These are phyloP conservation scores for Bambusicola thoracicus DNA, from an alignment of 2,113 vertebrate genomes.

Conservation along the genomic window DNA sequence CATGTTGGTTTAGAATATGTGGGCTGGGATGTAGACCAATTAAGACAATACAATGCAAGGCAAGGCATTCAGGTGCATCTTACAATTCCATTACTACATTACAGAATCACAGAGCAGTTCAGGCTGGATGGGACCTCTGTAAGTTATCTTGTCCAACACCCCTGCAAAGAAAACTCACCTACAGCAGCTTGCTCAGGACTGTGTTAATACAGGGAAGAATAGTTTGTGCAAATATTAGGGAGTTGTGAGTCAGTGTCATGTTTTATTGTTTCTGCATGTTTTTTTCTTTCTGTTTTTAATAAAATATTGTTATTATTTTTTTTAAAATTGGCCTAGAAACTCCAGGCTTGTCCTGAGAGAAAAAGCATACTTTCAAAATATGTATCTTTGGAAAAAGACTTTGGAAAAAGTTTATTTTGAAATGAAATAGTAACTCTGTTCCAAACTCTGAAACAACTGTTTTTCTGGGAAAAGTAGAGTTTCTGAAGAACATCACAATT, in stretches of 20 bases:
- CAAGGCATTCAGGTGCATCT: neutral
- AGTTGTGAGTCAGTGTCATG: neutral
- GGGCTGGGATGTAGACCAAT: neutral
- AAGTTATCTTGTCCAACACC: neutral
- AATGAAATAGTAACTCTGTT: neutral
- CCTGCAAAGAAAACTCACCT: neutral
- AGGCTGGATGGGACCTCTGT: neutral
- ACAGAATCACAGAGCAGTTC: neutral
- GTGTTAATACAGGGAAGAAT: neutral
- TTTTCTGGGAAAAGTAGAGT: neutral
- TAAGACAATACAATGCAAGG: neutral
- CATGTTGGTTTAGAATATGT: neutral
- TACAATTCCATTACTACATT: too few relatives aligned
- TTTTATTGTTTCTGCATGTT: neutral
- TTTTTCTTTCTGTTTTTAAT: neutral
- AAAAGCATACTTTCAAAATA: neutral
- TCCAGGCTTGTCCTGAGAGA: neutral
- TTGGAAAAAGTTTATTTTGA: neutral
- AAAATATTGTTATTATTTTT: too few relatives aligned
- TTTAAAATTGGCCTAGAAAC: neutral
- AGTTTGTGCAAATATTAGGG: neutral
- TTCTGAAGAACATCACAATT: neutral
- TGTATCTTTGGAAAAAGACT: fast-evolving
- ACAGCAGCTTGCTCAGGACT: neutral
- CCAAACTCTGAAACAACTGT: neutral